A percentile compares a stretch with the other conserved stretches of the same genome.
phyloP scores from a whole-genome alignment of 2,888 invertebrate species.

The Drosophila phalerata region DNA sequence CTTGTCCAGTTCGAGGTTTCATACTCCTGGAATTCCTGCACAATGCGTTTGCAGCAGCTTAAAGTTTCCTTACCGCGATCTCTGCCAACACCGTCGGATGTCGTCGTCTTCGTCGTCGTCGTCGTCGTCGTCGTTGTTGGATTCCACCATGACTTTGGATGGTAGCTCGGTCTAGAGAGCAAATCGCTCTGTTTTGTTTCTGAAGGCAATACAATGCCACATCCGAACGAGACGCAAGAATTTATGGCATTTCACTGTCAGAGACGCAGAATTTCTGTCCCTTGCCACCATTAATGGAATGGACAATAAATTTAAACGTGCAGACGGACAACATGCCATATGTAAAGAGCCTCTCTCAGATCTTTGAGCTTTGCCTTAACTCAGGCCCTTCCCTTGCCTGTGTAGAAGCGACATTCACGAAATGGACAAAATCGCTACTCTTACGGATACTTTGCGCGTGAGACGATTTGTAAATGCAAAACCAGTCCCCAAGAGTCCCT shows the following conservation, averaged over 20 bases:
- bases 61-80: slow-evolving; percentile 52
- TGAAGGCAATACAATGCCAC: slow-evolving; percentile 29
- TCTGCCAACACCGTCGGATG: slow-evolving; percentile 46
- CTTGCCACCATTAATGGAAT: slow-evolving; percentile 79
- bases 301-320: slow-evolving; percentile 79
- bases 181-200: slow-evolving; percentile 30
- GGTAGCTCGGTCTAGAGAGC: slow-evolving; percentile 17
- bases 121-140: slow-evolving; percentile 8
- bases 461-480: slow-evolving; percentile 70
- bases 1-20: slow-evolving; percentile 33
- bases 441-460: slow-evolving; percentile 60
- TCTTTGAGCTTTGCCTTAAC: not conserved
- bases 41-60: slow-evolving; percentile 49
- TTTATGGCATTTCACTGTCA: slow-evolving; percentile 81
- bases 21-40: slow-evolving; percentile 73
- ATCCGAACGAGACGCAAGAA: slow-evolving; percentile 69
- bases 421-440: slow-evolving; percentile 67
- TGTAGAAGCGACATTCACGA: slow-evolving; percentile 68
- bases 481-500: slow-evolving; percentile 27
- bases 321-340: slow-evolving; percentile 78
- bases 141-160: slow-evolving; percentile 37
- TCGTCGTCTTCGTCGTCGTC: not conserved
- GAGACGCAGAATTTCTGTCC: slow-evolving; percentile 77
- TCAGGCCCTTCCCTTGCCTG: not conserved
- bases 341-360: slow-evolving; percentile 62